Evolutionary conservation across 2,113 vertebrate genomes (phyloP).

Genomic region (Patagioenas fasciata): DNA sequence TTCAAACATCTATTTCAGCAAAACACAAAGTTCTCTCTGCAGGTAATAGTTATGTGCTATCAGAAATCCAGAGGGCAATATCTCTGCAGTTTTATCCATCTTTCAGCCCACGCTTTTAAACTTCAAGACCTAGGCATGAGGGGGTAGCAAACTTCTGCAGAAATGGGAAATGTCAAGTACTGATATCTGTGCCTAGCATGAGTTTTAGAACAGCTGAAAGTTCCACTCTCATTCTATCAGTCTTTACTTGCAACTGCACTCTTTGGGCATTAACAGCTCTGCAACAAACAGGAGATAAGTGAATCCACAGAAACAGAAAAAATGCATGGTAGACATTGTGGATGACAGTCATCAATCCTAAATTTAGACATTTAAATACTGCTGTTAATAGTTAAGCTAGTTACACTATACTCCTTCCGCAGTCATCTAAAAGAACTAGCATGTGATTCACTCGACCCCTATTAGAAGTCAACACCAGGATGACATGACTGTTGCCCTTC

Average conservation of each 20-base stretch:
- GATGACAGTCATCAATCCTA: neutral
- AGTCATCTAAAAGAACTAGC: neutral
- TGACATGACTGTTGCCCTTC: neutral
- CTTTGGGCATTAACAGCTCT: neutral
- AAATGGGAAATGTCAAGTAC: neutral
- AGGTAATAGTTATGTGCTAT: neutral
- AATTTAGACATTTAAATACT: neutral
- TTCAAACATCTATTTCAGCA: neutral
- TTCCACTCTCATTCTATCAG: neutral
- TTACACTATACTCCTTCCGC: neutral
- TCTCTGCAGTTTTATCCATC: neutral
- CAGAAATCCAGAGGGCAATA: neutral
- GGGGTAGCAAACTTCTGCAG: neutral
- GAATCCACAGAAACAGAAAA: neutral
- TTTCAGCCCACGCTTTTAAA: neutral
- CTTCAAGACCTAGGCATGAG: neutral
- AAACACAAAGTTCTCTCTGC: neutral
- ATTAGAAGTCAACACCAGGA: neutral
- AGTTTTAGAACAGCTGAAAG: neutral
- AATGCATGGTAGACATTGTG: neutral
- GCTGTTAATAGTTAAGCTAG: neutral
- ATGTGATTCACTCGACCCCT: neutral
- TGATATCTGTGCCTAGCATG: neutral
- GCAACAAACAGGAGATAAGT: neutral
- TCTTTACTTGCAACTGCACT: neutral